These are phyloP conservation scores for Aporophyla lueneburgensis DNA, from an alignment of 2,888 invertebrate species.

Conservation along the genomic window DNA sequence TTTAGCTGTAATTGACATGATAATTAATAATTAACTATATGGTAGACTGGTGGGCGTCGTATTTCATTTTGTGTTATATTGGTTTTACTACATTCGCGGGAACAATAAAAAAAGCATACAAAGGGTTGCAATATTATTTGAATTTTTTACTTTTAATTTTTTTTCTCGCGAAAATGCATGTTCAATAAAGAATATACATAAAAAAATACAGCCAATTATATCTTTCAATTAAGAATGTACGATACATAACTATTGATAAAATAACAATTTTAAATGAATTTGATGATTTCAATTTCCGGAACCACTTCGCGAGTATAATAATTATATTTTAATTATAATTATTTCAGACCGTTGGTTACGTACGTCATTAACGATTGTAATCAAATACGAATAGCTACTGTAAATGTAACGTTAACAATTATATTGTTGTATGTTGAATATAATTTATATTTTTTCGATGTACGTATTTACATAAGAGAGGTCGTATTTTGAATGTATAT, in stretches of 20 bases:
- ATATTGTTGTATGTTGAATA: not conserved
- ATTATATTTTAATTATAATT: constrained; percentile 21
- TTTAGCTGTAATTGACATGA: not conserved
- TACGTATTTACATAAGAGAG: constrained; percentile 11
- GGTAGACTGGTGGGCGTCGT: not conserved
- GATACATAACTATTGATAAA: not conserved
- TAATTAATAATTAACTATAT: too few relatives aligned
- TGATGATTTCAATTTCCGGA: not conserved
- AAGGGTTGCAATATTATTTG: not conserved
- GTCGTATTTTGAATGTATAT: constrained; percentile 20
- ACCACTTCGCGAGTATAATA: not conserved
- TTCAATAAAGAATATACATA: not conserved
- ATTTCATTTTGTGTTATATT: not conserved
- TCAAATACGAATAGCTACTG: constrained; percentile 7
- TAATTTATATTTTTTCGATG: not conserved
- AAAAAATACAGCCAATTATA: not conserved
- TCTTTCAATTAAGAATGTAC: not conserved
- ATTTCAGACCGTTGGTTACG: constrained; percentile 16
- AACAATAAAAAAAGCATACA: not conserved
- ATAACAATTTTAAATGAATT: not conserved
- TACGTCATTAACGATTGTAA: constrained; percentile 23
- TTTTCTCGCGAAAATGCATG: not conserved
- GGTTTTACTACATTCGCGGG: not conserved
- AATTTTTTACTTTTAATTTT: not conserved
- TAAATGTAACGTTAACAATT: not conserved